Evolutionary conservation across 2,113 vertebrate genomes (phyloP).

Genomic region (Nycticorax nycticorax): DNA sequence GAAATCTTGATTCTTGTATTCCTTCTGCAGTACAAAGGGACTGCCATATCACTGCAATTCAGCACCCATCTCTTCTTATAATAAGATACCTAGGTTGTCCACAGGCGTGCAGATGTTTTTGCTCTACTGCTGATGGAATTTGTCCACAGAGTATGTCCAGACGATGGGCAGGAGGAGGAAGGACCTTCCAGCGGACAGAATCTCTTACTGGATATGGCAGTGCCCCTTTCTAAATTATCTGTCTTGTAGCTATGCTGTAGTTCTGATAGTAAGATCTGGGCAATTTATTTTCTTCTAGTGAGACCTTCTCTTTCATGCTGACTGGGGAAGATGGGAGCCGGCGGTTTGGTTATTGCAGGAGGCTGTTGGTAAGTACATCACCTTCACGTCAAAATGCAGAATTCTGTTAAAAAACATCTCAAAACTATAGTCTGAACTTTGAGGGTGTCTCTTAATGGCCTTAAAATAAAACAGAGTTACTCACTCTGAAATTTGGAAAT

Average conservation of each 20-base stretch:
- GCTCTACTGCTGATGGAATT: not conserved
- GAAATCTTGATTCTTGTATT: not conserved
- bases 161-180: not conserved
- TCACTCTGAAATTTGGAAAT: not conserved
- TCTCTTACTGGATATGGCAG: not conserved
- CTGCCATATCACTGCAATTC: not conserved
- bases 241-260: not conserved
- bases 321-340: constrained; percentile 97
- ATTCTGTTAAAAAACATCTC: not conserved
- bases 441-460: not conserved
- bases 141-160: not conserved
- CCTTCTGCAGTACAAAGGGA: not conserved
- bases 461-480: not conserved
- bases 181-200: not conserved
- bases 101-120: not conserved
- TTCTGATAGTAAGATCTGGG: not conserved
- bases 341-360: constrained; percentile 95
- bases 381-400: not conserved
- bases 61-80: not conserved
- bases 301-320: constrained; percentile 99
- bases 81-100: not conserved
- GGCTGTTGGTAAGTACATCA: constrained; percentile 89
- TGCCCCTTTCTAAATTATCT: not conserved
- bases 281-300: constrained; percentile 76
- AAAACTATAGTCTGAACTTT: not conserved